A percentile compares a stretch with the other conserved stretches of the same genome.
These are phyloP conservation scores for Falcunculus frontatus DNA, from an alignment of 2,113 vertebrate species.

Conservation along the genomic window DNA sequence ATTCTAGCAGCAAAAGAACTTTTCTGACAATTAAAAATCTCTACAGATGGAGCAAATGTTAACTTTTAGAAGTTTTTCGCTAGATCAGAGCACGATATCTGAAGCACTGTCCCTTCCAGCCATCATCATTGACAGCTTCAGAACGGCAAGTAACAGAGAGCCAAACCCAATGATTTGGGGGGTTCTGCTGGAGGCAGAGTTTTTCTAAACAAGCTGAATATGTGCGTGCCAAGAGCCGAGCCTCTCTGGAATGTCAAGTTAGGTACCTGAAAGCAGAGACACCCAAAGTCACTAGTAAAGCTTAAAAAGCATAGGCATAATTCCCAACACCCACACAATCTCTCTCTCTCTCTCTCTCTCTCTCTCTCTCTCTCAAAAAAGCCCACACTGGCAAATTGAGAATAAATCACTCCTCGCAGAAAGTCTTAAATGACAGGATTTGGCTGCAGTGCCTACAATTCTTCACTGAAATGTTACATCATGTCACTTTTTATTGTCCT, in stretches of 20 bases:
- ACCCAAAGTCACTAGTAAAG: not conserved
- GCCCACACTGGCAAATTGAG: not conserved
- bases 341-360: not conserved
- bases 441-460: constrained; percentile 15
- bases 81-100: not conserved
- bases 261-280: not conserved
- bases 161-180: not conserved
- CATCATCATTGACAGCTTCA: not conserved
- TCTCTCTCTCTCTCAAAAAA: not conserved
- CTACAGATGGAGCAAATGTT: not conserved
- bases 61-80: not conserved
- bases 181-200: not conserved
- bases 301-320: not conserved
- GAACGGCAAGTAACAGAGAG: not conserved
- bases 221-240: not conserved
- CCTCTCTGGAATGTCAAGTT: not conserved
- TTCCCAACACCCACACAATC: not conserved
- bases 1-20: not conserved
- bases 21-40: not conserved
- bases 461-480: not conserved
- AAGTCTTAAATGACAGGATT: constrained; percentile 22
- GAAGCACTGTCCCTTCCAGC: not conserved
- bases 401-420: constrained; percentile 27
- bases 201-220: not conserved
- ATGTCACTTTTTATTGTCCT: constrained; percentile 23